Conservation (phyloP, 1,140 invertebrate genomes). For the Drosophila pallidifrons region DNA sequence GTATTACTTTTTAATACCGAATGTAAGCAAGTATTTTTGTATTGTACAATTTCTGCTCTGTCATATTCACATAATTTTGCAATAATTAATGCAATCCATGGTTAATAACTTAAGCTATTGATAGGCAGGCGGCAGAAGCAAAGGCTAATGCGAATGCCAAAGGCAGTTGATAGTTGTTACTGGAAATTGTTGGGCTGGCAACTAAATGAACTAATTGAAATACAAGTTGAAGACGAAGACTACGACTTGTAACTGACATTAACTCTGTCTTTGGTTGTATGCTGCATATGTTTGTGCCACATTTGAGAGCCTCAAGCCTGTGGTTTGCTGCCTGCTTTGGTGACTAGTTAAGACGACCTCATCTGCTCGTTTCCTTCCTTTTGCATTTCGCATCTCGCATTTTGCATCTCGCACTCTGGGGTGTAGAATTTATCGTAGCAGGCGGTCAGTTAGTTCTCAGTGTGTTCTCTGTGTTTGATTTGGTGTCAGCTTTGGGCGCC, state of each 20-base stretch:
- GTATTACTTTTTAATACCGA: no score
- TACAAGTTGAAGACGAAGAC: slow-evolving; percentile 4
- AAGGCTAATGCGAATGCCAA: neutral
- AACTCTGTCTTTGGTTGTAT: neutral
- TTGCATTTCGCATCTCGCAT: neutral
- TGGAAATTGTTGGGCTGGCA: neutral
- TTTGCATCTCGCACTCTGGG: no score
- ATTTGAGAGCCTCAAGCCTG: slow-evolving; percentile 17
- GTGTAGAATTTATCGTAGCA: no score
- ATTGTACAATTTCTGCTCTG: no score
- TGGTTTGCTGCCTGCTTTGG: slow-evolving; percentile 10
- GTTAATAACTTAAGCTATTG: neutral
- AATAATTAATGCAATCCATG: neutral
- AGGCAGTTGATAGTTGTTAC: neutral
- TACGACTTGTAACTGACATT: slow-evolving; percentile 2
- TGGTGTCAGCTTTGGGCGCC: slow-evolving; percentile 47
- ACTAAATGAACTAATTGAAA: slow-evolving; percentile 40
- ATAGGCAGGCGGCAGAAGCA: neutral
- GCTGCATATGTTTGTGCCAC: neutral
- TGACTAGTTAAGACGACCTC: slow-evolving; percentile 22
- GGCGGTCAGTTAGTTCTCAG: neutral
- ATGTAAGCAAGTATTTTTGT: no score
- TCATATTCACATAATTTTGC: no score
- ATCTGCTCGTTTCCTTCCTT: neutral
- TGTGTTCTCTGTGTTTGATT: slow-evolving; percentile 39